phyloP scores from a whole-genome alignment of 2,888 invertebrate genomes.

The Peribatodes rhomboidaria region DNA sequence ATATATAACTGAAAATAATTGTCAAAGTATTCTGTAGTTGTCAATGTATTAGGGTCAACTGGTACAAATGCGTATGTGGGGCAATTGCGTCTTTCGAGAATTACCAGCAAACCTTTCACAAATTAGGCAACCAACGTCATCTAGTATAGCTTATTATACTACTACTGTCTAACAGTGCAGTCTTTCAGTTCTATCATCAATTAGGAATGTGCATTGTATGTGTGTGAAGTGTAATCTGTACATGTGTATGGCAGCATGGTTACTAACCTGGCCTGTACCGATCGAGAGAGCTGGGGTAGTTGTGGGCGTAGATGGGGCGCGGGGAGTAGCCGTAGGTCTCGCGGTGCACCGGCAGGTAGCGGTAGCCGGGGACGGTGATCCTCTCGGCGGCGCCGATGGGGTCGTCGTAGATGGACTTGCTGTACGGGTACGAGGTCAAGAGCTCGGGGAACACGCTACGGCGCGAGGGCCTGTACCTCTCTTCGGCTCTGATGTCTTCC shows the following conservation, averaged over 20 bases:
- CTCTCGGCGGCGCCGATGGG: constrained; percentile 93
- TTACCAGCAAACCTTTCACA: too few species aligned
- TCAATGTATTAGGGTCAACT: too few species aligned
- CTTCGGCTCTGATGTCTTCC: constrained; percentile 96
- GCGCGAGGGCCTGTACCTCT: constrained; percentile 90
- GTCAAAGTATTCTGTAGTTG: too few species aligned
- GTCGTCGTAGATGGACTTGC: constrained; percentile 96
- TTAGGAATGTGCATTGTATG: constrained; percentile 8
- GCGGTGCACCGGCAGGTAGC: constrained; percentile 96
- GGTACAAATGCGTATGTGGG: too few species aligned
- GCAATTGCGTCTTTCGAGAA: too few species aligned
- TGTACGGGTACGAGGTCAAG: constrained; percentile 90
- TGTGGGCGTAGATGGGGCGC: constrained; percentile 94
- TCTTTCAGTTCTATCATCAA: constrained; percentile 21
- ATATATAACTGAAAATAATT: too few species aligned
- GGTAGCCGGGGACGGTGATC: constrained; percentile 95
- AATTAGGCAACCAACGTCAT: too few species aligned
- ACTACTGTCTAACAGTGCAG: too few species aligned
- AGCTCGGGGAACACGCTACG: constrained; percentile 93
- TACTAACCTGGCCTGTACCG: constrained; percentile 95
- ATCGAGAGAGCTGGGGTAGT: constrained; percentile 91
- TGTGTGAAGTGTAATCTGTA: constrained; percentile 32
- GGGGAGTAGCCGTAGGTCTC: constrained; percentile 96
- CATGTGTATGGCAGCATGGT: constrained; percentile 24
- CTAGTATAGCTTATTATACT: too few species aligned